Percentiles rank a stretch among this genome's conserved stretches.
Conservation (phyloP, 2,888 invertebrate species). For the Lycaena phlaeas region DNA sequence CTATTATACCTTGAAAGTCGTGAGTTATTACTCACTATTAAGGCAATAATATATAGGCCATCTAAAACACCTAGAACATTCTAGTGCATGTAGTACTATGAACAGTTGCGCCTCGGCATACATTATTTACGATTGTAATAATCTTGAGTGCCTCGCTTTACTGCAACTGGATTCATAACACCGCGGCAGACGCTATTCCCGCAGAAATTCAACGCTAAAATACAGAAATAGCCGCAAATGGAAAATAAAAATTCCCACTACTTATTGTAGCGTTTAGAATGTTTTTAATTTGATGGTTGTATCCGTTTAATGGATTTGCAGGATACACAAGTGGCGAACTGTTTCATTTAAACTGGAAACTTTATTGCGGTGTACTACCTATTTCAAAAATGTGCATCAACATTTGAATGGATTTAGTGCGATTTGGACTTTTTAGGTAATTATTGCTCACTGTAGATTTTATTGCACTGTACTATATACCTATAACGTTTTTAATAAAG, state of each 20-base stretch:
- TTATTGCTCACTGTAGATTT: too few species aligned
- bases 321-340: not conserved
- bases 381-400: too few species aligned
- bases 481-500: too few species aligned
- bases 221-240: slow-evolving; percentile 10
- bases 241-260: slow-evolving; percentile 5
- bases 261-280: not conserved
- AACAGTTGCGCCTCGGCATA: slow-evolving; percentile 18
- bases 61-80: slow-evolving; percentile 11
- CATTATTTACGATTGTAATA: slow-evolving; percentile 26
- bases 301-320: not conserved
- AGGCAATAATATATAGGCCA: slow-evolving; percentile 4
- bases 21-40: not conserved
- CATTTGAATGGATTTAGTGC: too few species aligned
- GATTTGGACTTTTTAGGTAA: too few species aligned
- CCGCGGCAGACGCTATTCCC: slow-evolving; percentile 8
- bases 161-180: slow-evolving; percentile 19
- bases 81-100: slow-evolving; percentile 5
- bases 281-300: not conserved
- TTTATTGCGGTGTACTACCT: too few species aligned
- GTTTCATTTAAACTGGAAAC: not conserved
- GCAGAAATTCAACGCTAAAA: slow-evolving; percentile 1
- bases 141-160: slow-evolving; percentile 22
- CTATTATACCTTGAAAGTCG: too few species aligned
- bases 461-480: too few species aligned